These are phyloP conservation scores for Synergus japonicus DNA, from an alignment of 2,888 invertebrate species.

Conservation along the genomic window DNA sequence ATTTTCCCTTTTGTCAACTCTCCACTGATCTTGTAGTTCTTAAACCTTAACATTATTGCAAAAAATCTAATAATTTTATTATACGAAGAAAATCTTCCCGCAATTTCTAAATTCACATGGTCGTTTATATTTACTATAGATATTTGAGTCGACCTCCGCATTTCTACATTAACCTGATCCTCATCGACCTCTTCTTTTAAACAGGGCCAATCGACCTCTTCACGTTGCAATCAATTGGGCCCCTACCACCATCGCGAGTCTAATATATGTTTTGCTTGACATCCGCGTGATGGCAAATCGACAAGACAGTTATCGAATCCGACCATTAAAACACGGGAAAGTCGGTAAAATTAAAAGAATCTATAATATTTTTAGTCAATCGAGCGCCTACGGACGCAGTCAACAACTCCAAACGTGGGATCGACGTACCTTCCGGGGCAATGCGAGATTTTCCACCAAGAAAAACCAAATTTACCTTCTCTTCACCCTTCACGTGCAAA, in stretches of 20 bases:
- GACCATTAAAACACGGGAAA: conserved; percentile 59
- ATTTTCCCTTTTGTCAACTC: conserved; percentile 29
- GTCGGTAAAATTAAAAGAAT: conserved; percentile 39
- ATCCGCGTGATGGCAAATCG: conserved; percentile 69
- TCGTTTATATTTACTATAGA: conserved; percentile 21
- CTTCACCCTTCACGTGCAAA: too few species aligned
- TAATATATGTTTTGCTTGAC: conserved; percentile 58
- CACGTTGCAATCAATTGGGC: conserved; percentile 61
- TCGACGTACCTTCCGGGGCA: conserved; percentile 61
- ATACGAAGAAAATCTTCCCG: conserved; percentile 38
- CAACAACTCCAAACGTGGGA: conserved; percentile 67
- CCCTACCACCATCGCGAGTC: conserved; percentile 68
- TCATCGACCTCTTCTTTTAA: conserved; percentile 23
- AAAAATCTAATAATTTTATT: conserved; percentile 45
- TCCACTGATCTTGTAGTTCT: conserved; percentile 42
- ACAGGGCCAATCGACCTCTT: conserved; percentile 41
- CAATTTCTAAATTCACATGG: conserved; percentile 3
- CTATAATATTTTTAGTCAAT: conserved; percentile 44
- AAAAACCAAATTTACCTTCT: conserved; percentile 45
- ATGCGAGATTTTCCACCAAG: conserved; percentile 63
- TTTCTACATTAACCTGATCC: conserved; percentile 41
- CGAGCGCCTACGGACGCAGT: conserved; percentile 62
- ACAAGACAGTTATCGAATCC: conserved; percentile 66
- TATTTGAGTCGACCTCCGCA: conserved; percentile 36
- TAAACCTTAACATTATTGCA: conserved; percentile 43